A percentile compares a stretch with the other conserved stretches of the same genome.
Conservation (phyloP, 1,140 invertebrate genomes). For the Pectinophora gossypiella region DNA sequence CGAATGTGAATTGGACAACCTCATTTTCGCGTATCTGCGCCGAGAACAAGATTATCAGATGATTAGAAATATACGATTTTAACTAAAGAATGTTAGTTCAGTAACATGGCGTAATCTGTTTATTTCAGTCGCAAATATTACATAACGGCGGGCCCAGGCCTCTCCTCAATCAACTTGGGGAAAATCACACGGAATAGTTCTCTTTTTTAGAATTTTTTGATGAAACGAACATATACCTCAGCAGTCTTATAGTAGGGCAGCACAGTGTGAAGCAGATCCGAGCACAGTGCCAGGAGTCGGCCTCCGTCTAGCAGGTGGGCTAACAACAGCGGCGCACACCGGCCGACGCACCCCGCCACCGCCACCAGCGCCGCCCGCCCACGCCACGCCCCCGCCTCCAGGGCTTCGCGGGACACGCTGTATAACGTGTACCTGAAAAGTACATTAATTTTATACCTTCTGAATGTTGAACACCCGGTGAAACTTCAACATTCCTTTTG, state of each 20-base stretch:
- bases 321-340: conserved; percentile 80
- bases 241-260: conserved; percentile 88
- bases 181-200: too few relatives aligned
- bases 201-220: background rate
- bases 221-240: conserved; percentile 74
- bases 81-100: too few relatives aligned
- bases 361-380: conserved; percentile 85
- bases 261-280: conserved; percentile 86
- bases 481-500: too few relatives aligned
- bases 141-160: too few relatives aligned
- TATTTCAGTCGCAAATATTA: too few relatives aligned
- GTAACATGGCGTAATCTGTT: too few relatives aligned
- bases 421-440: conserved; percentile 88
- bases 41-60: background rate
- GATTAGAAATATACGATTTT: too few relatives aligned
- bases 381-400: conserved; percentile 80
- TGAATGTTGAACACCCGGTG: too few relatives aligned
- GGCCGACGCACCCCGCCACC: conserved; percentile 82
- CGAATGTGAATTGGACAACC: conserved; percentile 88
- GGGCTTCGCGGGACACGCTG: conserved; percentile 78
- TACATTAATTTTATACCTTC: too few relatives aligned
- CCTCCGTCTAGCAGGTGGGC: conserved; percentile 86
- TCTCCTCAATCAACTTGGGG: too few relatives aligned
- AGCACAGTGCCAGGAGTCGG: conserved; percentile 87
- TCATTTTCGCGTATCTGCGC: conserved; percentile 85